phyloP scores from a whole-genome alignment of 2,113 vertebrate species.

The Dromas ardeola region DNA sequence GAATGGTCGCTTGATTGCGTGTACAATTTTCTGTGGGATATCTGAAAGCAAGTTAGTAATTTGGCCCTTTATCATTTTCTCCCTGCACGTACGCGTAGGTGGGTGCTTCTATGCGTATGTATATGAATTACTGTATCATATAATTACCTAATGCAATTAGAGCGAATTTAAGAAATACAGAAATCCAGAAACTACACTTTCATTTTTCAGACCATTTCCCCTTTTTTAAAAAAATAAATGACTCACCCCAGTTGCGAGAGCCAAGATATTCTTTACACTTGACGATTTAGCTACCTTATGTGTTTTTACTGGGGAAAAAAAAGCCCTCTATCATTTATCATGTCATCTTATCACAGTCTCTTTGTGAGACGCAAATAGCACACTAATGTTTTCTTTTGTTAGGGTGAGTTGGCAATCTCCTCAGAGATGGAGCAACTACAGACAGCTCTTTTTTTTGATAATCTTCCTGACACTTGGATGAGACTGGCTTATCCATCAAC shows the following conservation, averaged over 20 bases:
- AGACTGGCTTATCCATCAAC: constrained; percentile 89
- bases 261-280: constrained; percentile 73
- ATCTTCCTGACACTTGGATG: constrained; percentile 91
- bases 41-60: constrained; percentile 53
- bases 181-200: constrained; percentile 15
- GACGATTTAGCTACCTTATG: constrained; percentile 75
- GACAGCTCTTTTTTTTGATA: constrained; percentile 90
- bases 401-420: constrained; percentile 95
- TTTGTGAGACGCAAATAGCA: constrained; percentile 86
- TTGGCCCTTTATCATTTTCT: constrained; percentile 57
- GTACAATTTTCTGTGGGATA: constrained; percentile 43
- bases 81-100: constrained; percentile 10
- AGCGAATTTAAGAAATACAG: constrained; percentile 11
- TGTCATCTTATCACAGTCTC: constrained; percentile 92
- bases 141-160: constrained; percentile 54
- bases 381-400: constrained; percentile 95
- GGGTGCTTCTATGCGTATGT: constrained; percentile 17
- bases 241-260: constrained; percentile 42
- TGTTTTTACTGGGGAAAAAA: constrained; percentile 74
- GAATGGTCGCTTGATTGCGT: constrained; percentile 47
- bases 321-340: constrained; percentile 85
- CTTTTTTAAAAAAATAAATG: constrained; percentile 64
- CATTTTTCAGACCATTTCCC: constrained; percentile 47
- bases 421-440: constrained; percentile 92
- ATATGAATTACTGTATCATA: constrained; percentile 20